A percentile compares a stretch with the other conserved stretches of the same genome.
Evolutionary conservation across 2,113 vertebrate genomes (phyloP).

Genomic region (Diphyllodes magnificus): DNA sequence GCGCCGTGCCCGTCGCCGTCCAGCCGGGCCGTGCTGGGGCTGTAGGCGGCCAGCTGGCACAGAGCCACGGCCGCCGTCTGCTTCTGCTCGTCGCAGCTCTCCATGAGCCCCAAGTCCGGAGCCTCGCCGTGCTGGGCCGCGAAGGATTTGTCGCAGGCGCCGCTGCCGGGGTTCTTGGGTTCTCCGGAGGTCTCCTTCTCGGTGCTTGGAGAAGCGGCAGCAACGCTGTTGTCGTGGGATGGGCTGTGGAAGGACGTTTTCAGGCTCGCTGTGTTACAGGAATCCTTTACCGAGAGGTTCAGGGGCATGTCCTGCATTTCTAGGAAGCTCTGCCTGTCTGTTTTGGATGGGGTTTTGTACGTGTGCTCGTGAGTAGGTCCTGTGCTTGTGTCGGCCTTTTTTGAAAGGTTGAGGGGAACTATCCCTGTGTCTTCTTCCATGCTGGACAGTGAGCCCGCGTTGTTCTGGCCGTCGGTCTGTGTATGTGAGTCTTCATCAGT

Average conservation of each 20-base stretch:
- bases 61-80: conserved; percentile 91
- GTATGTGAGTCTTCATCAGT: neutral
- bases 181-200: neutral
- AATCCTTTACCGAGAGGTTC: conserved; percentile 85
- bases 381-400: conserved; percentile 60
- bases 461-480: neutral
- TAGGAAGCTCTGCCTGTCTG: conserved; percentile 34
- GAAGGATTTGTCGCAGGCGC: accelerated
- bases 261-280: conserved; percentile 46
- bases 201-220: neutral
- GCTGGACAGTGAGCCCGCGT: neutral
- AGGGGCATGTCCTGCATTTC: conserved; percentile 81
- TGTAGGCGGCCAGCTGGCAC: conserved; percentile 87
- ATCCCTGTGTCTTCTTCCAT: conserved; percentile 52
- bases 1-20: neutral
- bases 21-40: conserved; percentile 38
- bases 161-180: neutral
- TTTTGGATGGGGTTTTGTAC: neutral
- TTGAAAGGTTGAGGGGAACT: conserved; percentile 91
- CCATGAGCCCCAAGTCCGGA: conserved; percentile 53
- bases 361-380: neutral
- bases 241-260: conserved; percentile 9
- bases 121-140: neutral
- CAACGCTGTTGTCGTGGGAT: neutral
- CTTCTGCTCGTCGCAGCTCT: conserved; percentile 85